Conservation (phyloP, 2,113 vertebrate genomes). For the Acrocephalus arundinaceus region DNA sequence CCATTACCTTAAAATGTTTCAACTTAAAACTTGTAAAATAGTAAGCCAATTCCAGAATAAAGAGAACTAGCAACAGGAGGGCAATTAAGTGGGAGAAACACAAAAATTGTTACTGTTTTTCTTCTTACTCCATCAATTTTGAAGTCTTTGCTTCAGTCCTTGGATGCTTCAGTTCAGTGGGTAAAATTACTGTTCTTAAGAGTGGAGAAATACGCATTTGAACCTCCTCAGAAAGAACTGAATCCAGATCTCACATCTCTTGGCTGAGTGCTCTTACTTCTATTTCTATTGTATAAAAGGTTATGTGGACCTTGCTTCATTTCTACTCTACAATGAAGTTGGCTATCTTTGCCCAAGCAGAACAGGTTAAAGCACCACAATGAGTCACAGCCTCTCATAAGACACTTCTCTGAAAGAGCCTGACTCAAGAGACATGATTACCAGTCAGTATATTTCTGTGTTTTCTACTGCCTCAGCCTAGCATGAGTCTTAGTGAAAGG, state of each 20-base stretch:
- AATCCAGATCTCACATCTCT: not conserved
- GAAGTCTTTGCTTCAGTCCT: not conserved
- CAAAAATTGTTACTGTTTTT: not conserved
- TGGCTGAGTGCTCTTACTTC: not conserved
- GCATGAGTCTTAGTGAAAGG: not conserved
- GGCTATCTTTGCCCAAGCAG: not conserved
- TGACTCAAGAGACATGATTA: not conserved
- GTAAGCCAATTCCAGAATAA: not conserved
- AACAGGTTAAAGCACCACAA: not conserved
- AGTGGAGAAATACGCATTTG: not conserved
- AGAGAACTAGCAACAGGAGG: not conserved
- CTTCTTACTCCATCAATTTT: not conserved
- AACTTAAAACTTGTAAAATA: not conserved
- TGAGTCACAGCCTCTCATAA: not conserved
- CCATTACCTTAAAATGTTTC: not conserved
- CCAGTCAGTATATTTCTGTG: not conserved
- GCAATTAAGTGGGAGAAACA: not conserved
- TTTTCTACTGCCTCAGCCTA: not conserved
- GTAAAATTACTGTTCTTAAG: not conserved
- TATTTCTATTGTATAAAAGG: not conserved
- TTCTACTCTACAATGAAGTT: not conserved
- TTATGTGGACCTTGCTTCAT: not conserved
- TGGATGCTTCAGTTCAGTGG: not conserved
- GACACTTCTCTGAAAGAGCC: not conserved
- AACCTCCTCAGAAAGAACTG: not conserved